These are phyloP conservation scores for Tapera naevia DNA, from an alignment of 2,797 vertebrate genomes.

Conservation along the genomic window DNA sequence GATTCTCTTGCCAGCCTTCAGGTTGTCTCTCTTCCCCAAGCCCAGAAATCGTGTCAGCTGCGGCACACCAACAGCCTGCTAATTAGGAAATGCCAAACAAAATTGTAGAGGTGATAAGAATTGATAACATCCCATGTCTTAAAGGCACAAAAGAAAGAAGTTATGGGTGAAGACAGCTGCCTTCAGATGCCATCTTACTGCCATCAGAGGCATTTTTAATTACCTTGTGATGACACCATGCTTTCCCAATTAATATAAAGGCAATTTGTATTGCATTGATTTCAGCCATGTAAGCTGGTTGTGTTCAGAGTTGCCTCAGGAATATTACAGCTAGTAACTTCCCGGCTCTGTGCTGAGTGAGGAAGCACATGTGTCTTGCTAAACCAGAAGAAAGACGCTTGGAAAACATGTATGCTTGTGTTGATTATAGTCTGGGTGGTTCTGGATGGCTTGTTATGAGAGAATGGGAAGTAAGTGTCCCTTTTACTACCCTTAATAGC, in stretches of 20 bases:
- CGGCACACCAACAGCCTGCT: neutral
- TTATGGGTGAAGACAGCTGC: neutral
- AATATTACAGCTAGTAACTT: neutral
- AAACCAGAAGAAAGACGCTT: neutral
- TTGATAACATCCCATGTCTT: neutral
- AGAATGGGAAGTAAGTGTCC: neutral
- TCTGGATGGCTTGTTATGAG: neutral
- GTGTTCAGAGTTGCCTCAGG: neutral
- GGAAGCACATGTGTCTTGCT: neutral
- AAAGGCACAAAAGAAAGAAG: neutral
- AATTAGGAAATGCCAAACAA: neutral
- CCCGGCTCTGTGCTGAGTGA: neutral
- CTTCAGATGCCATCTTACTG: neutral
- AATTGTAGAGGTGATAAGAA: neutral
- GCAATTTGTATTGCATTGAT: neutral
- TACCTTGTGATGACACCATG: neutral
- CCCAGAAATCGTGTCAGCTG: neutral
- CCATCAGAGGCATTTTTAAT: neutral
- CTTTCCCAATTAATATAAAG: neutral
- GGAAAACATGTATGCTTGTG: neutral
- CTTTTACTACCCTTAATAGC: neutral
- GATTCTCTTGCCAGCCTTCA: neutral
- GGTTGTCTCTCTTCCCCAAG: neutral
- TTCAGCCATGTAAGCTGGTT: neutral
- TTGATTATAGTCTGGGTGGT: neutral